Evolutionary conservation across 2,888 invertebrate genomes (phyloP).

Genomic region (Periphyllus acericola): DNA sequence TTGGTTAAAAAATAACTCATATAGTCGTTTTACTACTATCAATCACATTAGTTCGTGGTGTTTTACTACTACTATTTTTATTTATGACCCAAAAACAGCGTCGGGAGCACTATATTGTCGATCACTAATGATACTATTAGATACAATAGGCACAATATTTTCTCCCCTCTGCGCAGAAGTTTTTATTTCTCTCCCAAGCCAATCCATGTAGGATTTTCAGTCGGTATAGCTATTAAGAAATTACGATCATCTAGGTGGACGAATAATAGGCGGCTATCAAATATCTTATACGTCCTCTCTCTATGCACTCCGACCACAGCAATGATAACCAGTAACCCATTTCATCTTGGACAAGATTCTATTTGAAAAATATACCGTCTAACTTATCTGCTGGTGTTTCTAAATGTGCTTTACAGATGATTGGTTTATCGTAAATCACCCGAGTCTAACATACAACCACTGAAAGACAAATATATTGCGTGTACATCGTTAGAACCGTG

Average conservation of each 20-base stretch:
- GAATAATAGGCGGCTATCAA: constrained; percentile 45
- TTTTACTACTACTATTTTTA: not conserved
- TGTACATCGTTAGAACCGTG: constrained; percentile 1
- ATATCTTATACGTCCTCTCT: constrained; percentile 14
- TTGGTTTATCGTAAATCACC: constrained; percentile 40
- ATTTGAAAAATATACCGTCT: constrained; percentile 46
- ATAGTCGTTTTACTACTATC: not conserved
- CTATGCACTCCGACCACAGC: not conserved
- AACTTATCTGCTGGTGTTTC: constrained; percentile 15
- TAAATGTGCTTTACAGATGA: constrained; percentile 20
- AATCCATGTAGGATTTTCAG: not conserved
- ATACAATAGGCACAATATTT: constrained; percentile 32
- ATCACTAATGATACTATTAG: not conserved
- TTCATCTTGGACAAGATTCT: constrained; percentile 13
- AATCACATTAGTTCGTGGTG: not conserved
- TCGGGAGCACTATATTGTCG: not conserved
- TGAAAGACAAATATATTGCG: constrained; percentile 33
- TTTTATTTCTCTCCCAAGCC: constrained; percentile 12
- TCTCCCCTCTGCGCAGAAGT: not conserved
- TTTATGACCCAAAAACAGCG: not conserved
- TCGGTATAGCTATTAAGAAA: constrained; percentile 40
- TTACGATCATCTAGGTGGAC: constrained; percentile 39
- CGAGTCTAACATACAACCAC: not conserved
- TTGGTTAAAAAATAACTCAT: not conserved
- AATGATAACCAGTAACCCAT: constrained; percentile 20